Base-by-base conservation (phyloP, 2,888 invertebrate genomes). In the Sepioteuthis lessoniana region DNA sequence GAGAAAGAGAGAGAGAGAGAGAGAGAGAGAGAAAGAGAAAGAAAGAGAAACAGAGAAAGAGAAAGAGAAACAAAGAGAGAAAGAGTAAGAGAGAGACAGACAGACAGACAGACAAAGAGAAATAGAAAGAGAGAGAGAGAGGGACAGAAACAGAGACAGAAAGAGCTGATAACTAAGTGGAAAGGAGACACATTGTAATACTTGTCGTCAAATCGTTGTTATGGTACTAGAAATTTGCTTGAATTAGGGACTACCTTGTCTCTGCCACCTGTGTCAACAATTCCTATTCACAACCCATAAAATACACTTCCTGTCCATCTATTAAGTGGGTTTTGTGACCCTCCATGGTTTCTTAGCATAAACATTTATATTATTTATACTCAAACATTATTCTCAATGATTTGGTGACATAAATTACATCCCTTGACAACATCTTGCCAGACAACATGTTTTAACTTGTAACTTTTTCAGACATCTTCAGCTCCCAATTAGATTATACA, bases 181-280 rank as follows among this genome's bases (percentile, higher is more conserved):
- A n/a, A 76, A 76, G 16, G 76, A 76, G n/a, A 76, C 31, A 2
- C 76, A 4, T n/a, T n/a, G 35, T 76, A 35, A 35, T 76, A 76
- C n/a, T 76, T 76, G n/a, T 76, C 76, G n/a, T 76, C n/a, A 76
- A 76, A 76, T 76, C 76, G 76, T 76, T 76, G 76, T 76, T 76
- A 76, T 76, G 76, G 76, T 76, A 76, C 76, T 35, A n/a, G n/a
- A n/a, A 10, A 76, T 35, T n/a, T 76, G 76, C 76, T 76, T 76
- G 76, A 76, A n/a, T 76, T n/a, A 76, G 76, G 35, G 35, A n/a
- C 76, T n/a, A n/a, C 76, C 35, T n/a, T 76, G 76, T n/a, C 76
- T n/a, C 76, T 16, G 16, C n/a, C 76, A 76, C 76, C 76, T 76
- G 76, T 76, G 76, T 76, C 76, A 76, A 76, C 76, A 76, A 76